Conservation (phyloP, 2,113 vertebrate genomes). For the Thalassarche chlororhynchos region DNA sequence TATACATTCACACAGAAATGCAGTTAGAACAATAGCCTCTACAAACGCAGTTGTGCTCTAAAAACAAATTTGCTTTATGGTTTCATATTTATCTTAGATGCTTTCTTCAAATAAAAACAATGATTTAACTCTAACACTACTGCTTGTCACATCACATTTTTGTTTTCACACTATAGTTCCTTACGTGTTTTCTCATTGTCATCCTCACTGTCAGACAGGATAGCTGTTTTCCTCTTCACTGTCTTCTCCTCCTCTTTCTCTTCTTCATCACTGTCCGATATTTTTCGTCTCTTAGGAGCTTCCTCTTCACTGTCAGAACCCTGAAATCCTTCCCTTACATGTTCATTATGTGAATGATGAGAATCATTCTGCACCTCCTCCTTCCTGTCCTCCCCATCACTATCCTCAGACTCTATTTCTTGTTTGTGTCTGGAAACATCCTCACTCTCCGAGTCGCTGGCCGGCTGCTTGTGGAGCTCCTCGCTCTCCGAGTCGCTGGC, state of each 20-base stretch:
- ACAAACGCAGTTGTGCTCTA: background rate
- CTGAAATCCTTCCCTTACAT: slow-evolving; percentile 48
- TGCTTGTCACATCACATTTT: background rate
- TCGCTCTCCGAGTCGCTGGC: slow-evolving; percentile 68
- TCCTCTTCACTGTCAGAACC: slow-evolving; percentile 80
- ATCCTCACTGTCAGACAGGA: slow-evolving; percentile 95
- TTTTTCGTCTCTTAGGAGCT: slow-evolving; percentile 61
- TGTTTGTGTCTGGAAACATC: slow-evolving; percentile 61
- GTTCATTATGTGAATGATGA: slow-evolving; percentile 52
- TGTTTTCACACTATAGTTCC: background rate
- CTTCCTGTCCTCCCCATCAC: slow-evolving; percentile 64
- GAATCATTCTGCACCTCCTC: slow-evolving; percentile 61
- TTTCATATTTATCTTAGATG: background rate
- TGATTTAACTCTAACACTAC: background rate
- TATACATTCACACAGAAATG: background rate
- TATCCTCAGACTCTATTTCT: slow-evolving; percentile 80
- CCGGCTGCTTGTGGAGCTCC: slow-evolving; percentile 22
- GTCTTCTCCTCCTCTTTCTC: slow-evolving; percentile 81
- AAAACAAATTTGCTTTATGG: background rate
- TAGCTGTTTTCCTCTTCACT: slow-evolving; percentile 89
- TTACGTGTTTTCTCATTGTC: slow-evolving; percentile 83
- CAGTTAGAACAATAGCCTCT: background rate
- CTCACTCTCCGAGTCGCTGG: slow-evolving; percentile 72
- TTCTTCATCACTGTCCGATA: slow-evolving; percentile 83
- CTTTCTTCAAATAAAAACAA: background rate